phyloP scores from a whole-genome alignment of 2,888 invertebrate genomes.

The Julus scandinavius region DNA sequence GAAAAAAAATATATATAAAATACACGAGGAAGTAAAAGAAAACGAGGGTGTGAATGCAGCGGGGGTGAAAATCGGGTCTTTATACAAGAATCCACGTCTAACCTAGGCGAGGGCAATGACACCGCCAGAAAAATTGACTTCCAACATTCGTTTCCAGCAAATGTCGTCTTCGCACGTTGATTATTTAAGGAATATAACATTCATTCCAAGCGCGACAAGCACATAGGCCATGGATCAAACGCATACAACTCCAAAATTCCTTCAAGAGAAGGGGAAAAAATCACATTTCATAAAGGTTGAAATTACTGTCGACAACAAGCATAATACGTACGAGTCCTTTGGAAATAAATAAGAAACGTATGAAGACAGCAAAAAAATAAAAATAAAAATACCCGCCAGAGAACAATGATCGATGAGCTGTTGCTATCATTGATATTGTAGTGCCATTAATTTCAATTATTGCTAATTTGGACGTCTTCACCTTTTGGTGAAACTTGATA shows the following conservation, averaged over 20 bases:
- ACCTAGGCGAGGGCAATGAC: slow-evolving; percentile 40
- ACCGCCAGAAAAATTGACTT: slow-evolving; percentile 33
- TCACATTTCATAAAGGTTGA: not conserved
- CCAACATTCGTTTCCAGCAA: slow-evolving; percentile 33
- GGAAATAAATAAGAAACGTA: not conserved
- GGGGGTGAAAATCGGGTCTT: not conserved
- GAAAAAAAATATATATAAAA: not conserved
- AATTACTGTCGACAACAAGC: not conserved
- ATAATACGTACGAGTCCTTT: not conserved
- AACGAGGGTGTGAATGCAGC: not conserved
- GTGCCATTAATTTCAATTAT: too few relatives aligned
- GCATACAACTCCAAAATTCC: not conserved
- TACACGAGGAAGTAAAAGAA: not conserved
- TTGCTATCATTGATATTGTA: too few relatives aligned
- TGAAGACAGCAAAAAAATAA: too few relatives aligned
- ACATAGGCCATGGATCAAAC: not conserved
- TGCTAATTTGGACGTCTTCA: too few relatives aligned
- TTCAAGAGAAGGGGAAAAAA: not conserved
- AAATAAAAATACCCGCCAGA: too few relatives aligned
- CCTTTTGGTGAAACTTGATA: too few relatives aligned
- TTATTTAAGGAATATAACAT: slow-evolving; percentile 11
- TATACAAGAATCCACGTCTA: not conserved
- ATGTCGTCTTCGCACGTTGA: slow-evolving; percentile 46
- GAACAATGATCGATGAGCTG: too few relatives aligned
- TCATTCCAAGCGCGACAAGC: not conserved